Evolutionary conservation across 2,113 vertebrate species (phyloP), one percentile per base, ranked within the genome.

Genomic region (Sturnus vulgaris): DNA sequence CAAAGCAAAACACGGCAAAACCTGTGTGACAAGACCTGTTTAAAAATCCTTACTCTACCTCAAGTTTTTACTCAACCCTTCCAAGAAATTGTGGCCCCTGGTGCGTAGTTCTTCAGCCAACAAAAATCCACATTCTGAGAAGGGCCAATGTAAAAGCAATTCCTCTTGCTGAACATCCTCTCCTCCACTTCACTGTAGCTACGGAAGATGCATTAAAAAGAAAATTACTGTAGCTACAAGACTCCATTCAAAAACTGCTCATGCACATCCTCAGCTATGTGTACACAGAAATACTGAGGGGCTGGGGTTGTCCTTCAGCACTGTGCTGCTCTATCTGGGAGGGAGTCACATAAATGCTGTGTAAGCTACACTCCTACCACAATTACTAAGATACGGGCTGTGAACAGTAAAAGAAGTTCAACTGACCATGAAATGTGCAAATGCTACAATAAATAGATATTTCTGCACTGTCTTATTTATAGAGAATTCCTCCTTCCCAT

Each of bases 391-490:
- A 77, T 77, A 82, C 1, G 7, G 52, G 28, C 79, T 49, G 56
- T 47, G 64, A 94, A 81, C 28, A 42, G 82, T 31, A 76, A 87
- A 73, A 79, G 64, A 56, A 85, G 64, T 57, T 95, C 76, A 96
- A 70, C 56, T 92, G 90, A 64, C 79, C 24, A 0, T 75, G 68
- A 93, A 90, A 92, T 65, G 82, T 63, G 75, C 64, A 90, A 90
- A 86, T 77, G 66, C 60, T 49, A 90, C 39, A 94, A 86, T 66
- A 95, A 95, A 82, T 21, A 85, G 73, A 56, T n/a, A 91, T 53
- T 86, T 88, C 77, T 11, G 66, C 25, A 11, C 37, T 39, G 55
- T 37, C 68, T 55, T 22, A 64, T 33, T 93, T 63, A 79, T 20
- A 77, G 7, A 69, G 39, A 77, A n/a, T 46, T 49, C 59, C 31